phyloP scores from a whole-genome alignment of 2,797 vertebrate species.

The Urosaurus nigricauda region DNA sequence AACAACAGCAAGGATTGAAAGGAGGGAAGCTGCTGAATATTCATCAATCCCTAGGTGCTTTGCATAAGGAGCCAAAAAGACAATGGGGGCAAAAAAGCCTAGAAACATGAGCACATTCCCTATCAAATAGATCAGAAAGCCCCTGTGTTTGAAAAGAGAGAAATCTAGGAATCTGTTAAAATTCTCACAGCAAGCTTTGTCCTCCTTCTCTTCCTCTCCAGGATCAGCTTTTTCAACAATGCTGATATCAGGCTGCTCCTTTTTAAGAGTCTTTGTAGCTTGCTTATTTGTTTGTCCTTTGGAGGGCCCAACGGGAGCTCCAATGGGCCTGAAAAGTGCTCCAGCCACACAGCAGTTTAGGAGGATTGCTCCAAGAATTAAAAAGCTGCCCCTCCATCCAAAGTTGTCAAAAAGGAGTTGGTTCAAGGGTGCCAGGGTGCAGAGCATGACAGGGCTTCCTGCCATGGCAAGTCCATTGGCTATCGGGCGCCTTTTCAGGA shows the following conservation, averaged over 20 bases:
- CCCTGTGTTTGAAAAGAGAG: slow-evolving; percentile 85
- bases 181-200: slow-evolving; percentile 70
- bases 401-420: slow-evolving; percentile 82
- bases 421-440: slow-evolving; percentile 83
- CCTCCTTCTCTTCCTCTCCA: slow-evolving; percentile 40
- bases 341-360: slow-evolving; percentile 88
- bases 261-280: neutral
- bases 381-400: slow-evolving; percentile 88
- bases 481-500: slow-evolving; percentile 82
- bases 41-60: slow-evolving; percentile 81
- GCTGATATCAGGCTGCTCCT: slow-evolving; percentile 1
- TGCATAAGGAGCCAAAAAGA: slow-evolving; percentile 85
- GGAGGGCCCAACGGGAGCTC: slow-evolving; percentile 7
- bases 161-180: slow-evolving; percentile 80
- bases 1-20: slow-evolving; percentile 84
- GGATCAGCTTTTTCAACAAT: slow-evolving; percentile 42
- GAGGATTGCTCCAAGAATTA: slow-evolving; percentile 85
- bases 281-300: slow-evolving; percentile 27
- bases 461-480: slow-evolving; percentile 88
- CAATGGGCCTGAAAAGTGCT: slow-evolving; percentile 84
- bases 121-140: slow-evolving; percentile 87
- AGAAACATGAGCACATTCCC: slow-evolving; percentile 87
- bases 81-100: slow-evolving; percentile 85
- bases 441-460: slow-evolving; percentile 85
- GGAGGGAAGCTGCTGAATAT: slow-evolving; percentile 85